Conservation (phyloP, 2,888 invertebrate species). For the Phortica magna region DNA sequence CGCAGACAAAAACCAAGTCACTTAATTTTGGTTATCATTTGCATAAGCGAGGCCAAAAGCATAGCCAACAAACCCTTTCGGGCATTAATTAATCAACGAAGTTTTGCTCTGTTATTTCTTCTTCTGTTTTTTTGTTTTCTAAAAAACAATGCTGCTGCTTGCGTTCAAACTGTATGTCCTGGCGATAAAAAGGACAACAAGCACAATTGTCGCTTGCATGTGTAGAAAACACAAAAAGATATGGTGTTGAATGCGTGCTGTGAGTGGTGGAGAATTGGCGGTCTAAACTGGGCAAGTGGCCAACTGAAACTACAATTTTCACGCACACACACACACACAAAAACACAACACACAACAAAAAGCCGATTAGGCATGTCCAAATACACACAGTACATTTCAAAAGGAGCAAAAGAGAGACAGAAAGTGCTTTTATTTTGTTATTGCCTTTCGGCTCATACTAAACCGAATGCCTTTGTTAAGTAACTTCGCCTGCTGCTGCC, state of each 20-base stretch:
- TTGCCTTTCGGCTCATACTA: background rate
- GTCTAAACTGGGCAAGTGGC: background rate
- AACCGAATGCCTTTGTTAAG: background rate
- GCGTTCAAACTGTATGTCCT: constrained; percentile 34
- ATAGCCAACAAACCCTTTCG: constrained; percentile 26
- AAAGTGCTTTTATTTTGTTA: background rate
- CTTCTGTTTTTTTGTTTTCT: background rate
- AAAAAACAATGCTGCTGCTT: constrained; percentile 36
- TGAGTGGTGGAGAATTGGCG: background rate
- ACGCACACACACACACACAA: background rate
- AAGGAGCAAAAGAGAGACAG: background rate
- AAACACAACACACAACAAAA: constrained; percentile 6
- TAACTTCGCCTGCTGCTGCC: background rate
- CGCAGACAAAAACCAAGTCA: constrained; percentile 46
- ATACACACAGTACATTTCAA: background rate
- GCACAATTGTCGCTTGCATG: constrained; percentile 13
- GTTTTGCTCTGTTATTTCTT: constrained; percentile 1
- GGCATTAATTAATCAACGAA: constrained; percentile 33
- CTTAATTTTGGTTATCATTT: constrained; percentile 68
- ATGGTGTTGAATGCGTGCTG: background rate
- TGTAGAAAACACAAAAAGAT: background rate
- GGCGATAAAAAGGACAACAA: constrained; percentile 11
- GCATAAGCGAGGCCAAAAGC: constrained; percentile 50
- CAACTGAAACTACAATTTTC: background rate
- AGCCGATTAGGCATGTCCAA: constrained; percentile 35